Evolutionary conservation across 1,140 invertebrate genomes (phyloP), one percentile per base, ranked within the genome.

Genomic region (Octopus bimaculoides): DNA sequence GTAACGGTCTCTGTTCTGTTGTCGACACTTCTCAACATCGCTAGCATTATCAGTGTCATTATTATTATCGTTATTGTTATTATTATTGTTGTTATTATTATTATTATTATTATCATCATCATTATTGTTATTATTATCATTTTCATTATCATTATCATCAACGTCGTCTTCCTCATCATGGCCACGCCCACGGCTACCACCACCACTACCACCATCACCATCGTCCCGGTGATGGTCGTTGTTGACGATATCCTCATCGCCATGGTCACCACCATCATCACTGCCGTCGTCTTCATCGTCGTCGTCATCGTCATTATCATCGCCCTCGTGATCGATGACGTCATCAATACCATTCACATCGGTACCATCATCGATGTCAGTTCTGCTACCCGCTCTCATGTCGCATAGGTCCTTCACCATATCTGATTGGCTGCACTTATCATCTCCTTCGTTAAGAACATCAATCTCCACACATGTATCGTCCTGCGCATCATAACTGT

Each of bases 381-480:
- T 41, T 41, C 14, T 69, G 8, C 66, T 17, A n/a, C 66, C 26
- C 26, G 17, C 14, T 17, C 66, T 8, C 8, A 5, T 6, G 66
- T 69, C 6, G 17, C 66, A 5, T 9, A 61, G 17, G 7, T 17
- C 66, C 66, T 20, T 10, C 66, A 14, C 26, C 26, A 41, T 41
- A n/a, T 69, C 66, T 14, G 26, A 69, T n/a, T n/a, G 17, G 66
- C 66, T 69, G 14, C 66, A 69, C 52, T 75, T 75, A 5, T 84
- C 83, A 12, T 84, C 82, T 5, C 71, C 81, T 12, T 83, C 84
- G 76, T 85, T 82, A 61, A 85, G 82, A 52, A 83, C 82, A 55
- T 85, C 84, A 54, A 78, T 81, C 41, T 85, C 84, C 52, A 83
- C 79, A 75, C 75, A 76, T 0, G 77, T 71, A 41, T 73, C 77